A percentile compares a stretch with the other conserved stretches of the same genome.
Evolutionary conservation across 2,113 vertebrate genomes (phyloP).

Genomic region (Pseudopipra pipra): DNA sequence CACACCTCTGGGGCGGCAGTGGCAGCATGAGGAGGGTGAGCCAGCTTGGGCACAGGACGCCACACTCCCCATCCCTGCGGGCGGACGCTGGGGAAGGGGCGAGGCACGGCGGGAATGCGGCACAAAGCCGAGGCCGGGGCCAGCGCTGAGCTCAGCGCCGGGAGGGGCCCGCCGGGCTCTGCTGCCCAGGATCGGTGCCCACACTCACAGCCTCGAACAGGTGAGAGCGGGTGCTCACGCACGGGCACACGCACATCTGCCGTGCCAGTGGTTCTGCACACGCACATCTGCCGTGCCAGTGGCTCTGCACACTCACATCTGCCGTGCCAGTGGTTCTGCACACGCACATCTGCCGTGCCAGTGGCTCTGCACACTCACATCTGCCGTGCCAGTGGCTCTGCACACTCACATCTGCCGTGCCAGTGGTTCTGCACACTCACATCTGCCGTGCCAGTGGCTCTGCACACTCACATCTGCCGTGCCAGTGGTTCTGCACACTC

Average conservation of each 20-base stretch:
- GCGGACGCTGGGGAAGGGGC: rapidly evolving
- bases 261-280: rapidly evolving
- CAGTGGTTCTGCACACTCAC: neutral
- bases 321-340: neutral
- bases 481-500: neutral
- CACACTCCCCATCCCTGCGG: rapidly evolving
- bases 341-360: too few species aligned
- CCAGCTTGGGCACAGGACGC: rapidly evolving
- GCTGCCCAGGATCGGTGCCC: neutral
- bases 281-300: too few species aligned
- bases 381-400: neutral
- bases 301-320: neutral
- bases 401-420: rapidly evolving
- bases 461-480: rapidly evolving
- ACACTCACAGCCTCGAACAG: neutral
- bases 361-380: neutral
- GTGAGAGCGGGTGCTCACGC: neutral
- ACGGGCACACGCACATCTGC: neutral
- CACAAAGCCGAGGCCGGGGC: neutral
- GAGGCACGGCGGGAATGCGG: rapidly evolving
- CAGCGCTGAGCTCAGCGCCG: neutral
- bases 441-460: rapidly evolving
- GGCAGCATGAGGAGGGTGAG: neutral
- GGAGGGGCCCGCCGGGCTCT: neutral
- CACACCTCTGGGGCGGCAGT: rapidly evolving